Conservation (phyloP, 1,140 invertebrate species). For the Zaprionus davidi region DNA sequence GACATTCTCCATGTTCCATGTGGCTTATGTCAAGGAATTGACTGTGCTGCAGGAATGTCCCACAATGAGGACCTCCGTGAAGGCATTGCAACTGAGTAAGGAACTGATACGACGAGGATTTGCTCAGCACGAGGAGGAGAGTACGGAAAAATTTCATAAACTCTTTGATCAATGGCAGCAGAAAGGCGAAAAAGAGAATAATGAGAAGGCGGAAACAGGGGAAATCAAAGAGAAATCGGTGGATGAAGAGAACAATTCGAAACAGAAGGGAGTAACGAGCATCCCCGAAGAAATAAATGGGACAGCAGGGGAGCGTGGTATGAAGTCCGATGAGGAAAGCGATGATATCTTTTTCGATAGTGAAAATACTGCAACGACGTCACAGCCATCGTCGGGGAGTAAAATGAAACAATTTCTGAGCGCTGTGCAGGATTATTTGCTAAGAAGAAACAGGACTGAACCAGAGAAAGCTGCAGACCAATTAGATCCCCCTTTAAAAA, state of each 20-base stretch:
- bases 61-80: constrained; percentile 34
- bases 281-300: background rate
- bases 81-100: constrained; percentile 8
- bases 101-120: constrained; percentile 41
- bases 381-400: background rate
- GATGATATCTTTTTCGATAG: background rate
- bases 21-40: constrained; percentile 44
- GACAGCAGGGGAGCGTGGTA: background rate
- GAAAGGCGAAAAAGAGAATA: background rate
- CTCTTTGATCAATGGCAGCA: background rate
- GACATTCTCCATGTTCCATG: constrained; percentile 36
- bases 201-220: too few relatives aligned
- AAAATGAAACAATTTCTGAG: background rate
- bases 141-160: background rate
- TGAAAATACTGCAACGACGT: background rate
- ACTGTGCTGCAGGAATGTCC: constrained; percentile 51
- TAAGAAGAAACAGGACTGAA: background rate
- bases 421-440: background rate
- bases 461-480: background rate
- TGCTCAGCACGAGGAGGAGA: background rate
- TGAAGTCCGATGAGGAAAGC: background rate
- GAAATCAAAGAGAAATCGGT: background rate
- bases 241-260: background rate
- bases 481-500: background rate
- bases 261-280: background rate